Evolutionary conservation across 2,888 invertebrate genomes (phyloP).

Genomic region (Rutpela maculata): DNA sequence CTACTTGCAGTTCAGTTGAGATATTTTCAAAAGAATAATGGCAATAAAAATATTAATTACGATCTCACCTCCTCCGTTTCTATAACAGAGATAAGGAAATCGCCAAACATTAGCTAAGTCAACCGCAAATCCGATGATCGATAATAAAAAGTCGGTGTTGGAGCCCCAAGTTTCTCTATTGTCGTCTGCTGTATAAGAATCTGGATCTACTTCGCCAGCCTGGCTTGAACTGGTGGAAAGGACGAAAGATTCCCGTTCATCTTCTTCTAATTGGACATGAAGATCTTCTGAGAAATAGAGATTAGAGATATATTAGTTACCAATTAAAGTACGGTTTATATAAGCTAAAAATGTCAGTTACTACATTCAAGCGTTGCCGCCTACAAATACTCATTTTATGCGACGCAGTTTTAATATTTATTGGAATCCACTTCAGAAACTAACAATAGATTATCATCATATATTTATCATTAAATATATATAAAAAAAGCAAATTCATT

Average conservation of each 20-base stretch:
- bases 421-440: no score
- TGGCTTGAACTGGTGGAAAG: conserved; percentile 72
- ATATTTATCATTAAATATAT: no score
- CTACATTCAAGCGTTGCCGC: background rate
- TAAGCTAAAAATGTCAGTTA: background rate
- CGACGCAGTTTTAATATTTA: no score
- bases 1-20: conserved; percentile 24
- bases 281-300: conserved; percentile 68
- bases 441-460: no score
- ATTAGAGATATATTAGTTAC: background rate
- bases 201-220: conserved; percentile 70
- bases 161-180: conserved; percentile 88
- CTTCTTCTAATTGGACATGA: conserved; percentile 73
- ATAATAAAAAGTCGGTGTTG: conserved; percentile 87
- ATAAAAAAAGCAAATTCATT: no score
- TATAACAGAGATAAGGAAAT: conserved; percentile 87
- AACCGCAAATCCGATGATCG: conserved; percentile 90
- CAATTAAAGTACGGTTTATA: background rate
- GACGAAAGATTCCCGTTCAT: conserved; percentile 72
- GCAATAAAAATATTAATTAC: conserved; percentile 41
- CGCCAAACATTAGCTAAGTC: conserved; percentile 92
- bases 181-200: conserved; percentile 73
- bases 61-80: conserved; percentile 83
- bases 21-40: conserved; percentile 20
- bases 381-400: no score